Evolutionary conservation across 2,113 vertebrate genomes (phyloP).

Genomic region (Zapus hudsonius): DNA sequence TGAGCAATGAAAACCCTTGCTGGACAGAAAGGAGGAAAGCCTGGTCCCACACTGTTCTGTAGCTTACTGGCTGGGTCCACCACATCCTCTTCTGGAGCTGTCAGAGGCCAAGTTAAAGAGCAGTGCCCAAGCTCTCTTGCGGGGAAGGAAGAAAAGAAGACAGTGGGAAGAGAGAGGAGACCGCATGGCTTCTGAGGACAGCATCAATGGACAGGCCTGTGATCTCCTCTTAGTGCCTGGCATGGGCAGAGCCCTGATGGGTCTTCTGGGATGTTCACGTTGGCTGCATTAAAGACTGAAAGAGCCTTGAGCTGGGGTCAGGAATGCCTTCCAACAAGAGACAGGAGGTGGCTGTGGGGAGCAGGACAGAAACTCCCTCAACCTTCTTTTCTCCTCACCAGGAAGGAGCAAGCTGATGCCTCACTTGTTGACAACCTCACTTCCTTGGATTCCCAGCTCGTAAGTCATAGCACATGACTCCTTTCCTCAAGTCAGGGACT

Average conservation of each 20-base stretch:
- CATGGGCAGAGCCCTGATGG: not conserved
- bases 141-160: not conserved
- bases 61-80: not conserved
- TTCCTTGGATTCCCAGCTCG: constrained; percentile 10
- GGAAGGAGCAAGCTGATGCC: not conserved
- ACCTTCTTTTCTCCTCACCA: not conserved
- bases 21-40: not conserved
- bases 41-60: not conserved
- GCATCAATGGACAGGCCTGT: not conserved
- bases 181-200: not conserved
- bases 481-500: not conserved
- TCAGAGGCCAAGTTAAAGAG: not conserved
- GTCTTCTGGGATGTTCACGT: not conserved
- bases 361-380: not conserved
- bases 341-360: not conserved
- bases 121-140: not conserved
- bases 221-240: not conserved
- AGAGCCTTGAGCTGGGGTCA: not conserved
- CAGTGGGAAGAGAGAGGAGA: too few species aligned
- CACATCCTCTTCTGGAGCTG: not conserved
- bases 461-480: not conserved
- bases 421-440: not conserved
- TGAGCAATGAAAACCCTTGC: not conserved
- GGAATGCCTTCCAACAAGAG: not conserved
- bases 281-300: not conserved